A percentile compares a stretch with the other conserved stretches of the same genome.
Conservation (phyloP, 2,797 vertebrate species). For the Siniperca undulata region DNA sequence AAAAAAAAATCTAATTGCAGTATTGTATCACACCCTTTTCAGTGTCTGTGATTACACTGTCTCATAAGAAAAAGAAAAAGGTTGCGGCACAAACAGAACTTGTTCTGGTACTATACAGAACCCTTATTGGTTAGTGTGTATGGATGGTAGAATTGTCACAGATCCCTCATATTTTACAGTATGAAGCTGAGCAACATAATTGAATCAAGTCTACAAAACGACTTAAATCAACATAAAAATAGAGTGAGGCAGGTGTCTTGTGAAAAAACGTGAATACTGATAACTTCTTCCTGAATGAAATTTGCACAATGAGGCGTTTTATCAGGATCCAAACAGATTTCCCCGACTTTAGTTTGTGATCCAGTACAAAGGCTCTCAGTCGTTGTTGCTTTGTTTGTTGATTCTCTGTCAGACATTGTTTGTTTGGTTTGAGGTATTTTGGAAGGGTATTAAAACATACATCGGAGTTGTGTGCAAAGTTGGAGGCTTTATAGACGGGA, state of each 20-base stretch:
- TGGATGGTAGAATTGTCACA: constrained; percentile 17
- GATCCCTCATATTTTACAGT: constrained; percentile 40
- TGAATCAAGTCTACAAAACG: constrained; percentile 61
- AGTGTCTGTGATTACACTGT: not conserved
- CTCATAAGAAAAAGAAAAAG: not conserved
- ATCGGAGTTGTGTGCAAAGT: constrained; percentile 65
- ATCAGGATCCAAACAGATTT: constrained; percentile 84
- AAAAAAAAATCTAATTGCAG: not conserved
- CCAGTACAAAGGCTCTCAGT: constrained; percentile 72
- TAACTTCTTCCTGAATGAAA: constrained; percentile 65
- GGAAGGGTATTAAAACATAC: constrained; percentile 79
- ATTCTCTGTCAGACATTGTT: constrained; percentile 80
- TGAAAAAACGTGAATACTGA: constrained; percentile 61
- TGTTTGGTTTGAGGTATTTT: constrained; percentile 78
- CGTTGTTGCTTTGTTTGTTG: constrained; percentile 75
- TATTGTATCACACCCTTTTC: not conserved
- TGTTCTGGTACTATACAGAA: not conserved
- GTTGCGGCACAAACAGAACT: not conserved
- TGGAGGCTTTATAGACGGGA: constrained; percentile 66
- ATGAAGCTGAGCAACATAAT: constrained; percentile 40
- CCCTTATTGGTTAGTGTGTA: not conserved
- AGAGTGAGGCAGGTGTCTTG: constrained; percentile 55
- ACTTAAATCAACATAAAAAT: constrained; percentile 73
- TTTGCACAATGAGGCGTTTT: constrained; percentile 78
- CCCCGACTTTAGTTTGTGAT: constrained; percentile 74